phyloP scores from a whole-genome alignment of 2,888 invertebrate genomes.

The Polyommatus iphigenia region DNA sequence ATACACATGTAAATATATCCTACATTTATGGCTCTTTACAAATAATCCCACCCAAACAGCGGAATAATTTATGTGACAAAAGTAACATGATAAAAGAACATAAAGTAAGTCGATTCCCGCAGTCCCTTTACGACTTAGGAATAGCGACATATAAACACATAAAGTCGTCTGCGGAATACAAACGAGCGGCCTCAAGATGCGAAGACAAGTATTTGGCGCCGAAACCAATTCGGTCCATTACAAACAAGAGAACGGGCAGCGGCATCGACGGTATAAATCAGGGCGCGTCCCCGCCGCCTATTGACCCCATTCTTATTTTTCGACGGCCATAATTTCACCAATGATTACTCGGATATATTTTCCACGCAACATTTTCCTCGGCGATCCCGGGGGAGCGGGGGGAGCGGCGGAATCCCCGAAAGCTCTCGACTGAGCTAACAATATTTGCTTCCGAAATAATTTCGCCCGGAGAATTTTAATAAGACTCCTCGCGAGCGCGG shows the following conservation, averaged over 20 bases:
- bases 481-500: slow-evolving; percentile 37
- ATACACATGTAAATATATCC: background rate
- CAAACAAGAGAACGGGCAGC: slow-evolving; percentile 38
- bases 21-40: background rate
- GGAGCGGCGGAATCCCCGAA: slow-evolving; percentile 38
- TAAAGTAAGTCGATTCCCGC: slow-evolving; percentile 13
- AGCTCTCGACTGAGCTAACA: slow-evolving; percentile 40
- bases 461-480: slow-evolving; percentile 43
- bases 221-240: slow-evolving; percentile 37
- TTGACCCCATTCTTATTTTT: slow-evolving; percentile 53
- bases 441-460: slow-evolving; percentile 42
- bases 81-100: slow-evolving; percentile 16
- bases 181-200: slow-evolving; percentile 13
- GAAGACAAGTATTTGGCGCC: slow-evolving; percentile 26
- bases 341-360: slow-evolving; percentile 46
- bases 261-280: slow-evolving; percentile 46
- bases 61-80: slow-evolving; percentile 16
- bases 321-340: slow-evolving; percentile 52
- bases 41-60: background rate
- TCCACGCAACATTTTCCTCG: slow-evolving; percentile 41
- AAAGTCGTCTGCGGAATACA: slow-evolving; percentile 15
- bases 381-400: slow-evolving; percentile 38
- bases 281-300: slow-evolving; percentile 52
- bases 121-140: slow-evolving; percentile 16
- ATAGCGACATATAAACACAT: slow-evolving; percentile 15